Base-by-base conservation (phyloP, 1,140 invertebrate species). In the Pachypeltis micranthus region DNA sequence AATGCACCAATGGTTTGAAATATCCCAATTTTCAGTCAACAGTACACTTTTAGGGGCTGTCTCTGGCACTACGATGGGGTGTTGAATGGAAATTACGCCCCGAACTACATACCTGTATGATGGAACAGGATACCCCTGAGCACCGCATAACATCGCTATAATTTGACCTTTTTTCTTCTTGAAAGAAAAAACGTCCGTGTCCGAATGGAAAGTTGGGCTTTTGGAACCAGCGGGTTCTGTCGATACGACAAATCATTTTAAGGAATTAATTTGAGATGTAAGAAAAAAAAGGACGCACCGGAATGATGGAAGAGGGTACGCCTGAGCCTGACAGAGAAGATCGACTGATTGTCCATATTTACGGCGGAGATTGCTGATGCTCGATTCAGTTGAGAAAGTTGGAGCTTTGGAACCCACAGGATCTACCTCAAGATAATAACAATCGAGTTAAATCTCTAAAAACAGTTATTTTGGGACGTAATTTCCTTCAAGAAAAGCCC, bases 41-140 rank as follows among this genome's bases (percentile, higher is more conserved):
- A n/a, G n/a, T n/a, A n/a, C n/a, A n/a, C n/a, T n/a, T n/a, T n/a
- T n/a, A n/a, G n/a, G n/a, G n/a, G n/a, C n/a, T n/a, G n/a, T n/a
- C n/a, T n/a, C n/a, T n/a, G n/a, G n/a, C n/a, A n/a, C n/a, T n/a
- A n/a, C n/a, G n/a, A n/a, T n/a, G n/a, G n/a, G n/a, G n/a, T n/a
- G n/a, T n/a, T n/a, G 14, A 47, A 16, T 47, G n/a, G 24, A 47
- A 47, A 47, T 47, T 47, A 19, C 2, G 2, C n/a, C n/a, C n/a
- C n/a, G n/a, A 19, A 2, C 2, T 67, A 70, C 71, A 68, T 82
- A 87, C 85, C 85, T 86, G 80, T 83, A 83, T 56, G 77, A 71
- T 65, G 85, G 85, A 66, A 81, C 78, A 58, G 86, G 85, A 74
- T 82, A 85, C 59, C 81, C 83, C 75, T 86, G 84, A 7, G 85